Percentiles rank a stretch among this genome's conserved stretches.
Conservation (phyloP, 2,113 vertebrate genomes). For the Dolichallabes microphthalmus region DNA sequence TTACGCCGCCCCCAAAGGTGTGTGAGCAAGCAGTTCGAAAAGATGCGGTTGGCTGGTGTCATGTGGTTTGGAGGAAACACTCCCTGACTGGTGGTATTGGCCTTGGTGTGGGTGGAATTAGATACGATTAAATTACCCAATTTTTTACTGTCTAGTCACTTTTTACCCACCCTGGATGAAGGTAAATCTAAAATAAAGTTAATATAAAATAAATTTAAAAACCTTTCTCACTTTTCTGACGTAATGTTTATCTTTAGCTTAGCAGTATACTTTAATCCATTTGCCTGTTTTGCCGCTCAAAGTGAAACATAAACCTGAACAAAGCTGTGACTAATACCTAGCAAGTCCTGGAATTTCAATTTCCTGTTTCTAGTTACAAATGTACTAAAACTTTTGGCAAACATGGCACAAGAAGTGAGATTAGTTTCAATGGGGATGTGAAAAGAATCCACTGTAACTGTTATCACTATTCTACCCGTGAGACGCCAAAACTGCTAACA, state of each 20-base stretch:
- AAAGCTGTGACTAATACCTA: background rate
- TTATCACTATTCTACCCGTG: background rate
- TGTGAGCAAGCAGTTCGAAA: too few species aligned
- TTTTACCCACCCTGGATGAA: background rate
- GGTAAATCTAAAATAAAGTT: background rate
- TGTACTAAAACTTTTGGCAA: background rate
- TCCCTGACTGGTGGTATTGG: too few species aligned
- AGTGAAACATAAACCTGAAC: background rate
- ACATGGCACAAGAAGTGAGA: background rate
- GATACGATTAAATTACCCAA: too few species aligned
- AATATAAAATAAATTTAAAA: background rate
- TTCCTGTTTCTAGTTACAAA: conserved; percentile 4
- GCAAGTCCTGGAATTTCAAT: background rate
- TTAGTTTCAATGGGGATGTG: background rate
- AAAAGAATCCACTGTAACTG: background rate
- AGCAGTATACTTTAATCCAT: background rate
- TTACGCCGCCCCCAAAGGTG: too few species aligned
- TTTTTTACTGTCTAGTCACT: too few species aligned
- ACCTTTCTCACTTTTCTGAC: background rate
- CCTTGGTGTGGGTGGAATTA: too few species aligned
- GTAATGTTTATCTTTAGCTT: background rate
- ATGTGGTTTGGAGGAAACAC: too few species aligned
- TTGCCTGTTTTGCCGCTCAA: background rate
- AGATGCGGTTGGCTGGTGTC: too few species aligned
- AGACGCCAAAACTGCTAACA: background rate